Percentiles rank a stretch among this genome's conserved stretches.
Evolutionary conservation across 2,113 vertebrate species (phyloP).

Genomic region (Heterochromis multidens): DNA sequence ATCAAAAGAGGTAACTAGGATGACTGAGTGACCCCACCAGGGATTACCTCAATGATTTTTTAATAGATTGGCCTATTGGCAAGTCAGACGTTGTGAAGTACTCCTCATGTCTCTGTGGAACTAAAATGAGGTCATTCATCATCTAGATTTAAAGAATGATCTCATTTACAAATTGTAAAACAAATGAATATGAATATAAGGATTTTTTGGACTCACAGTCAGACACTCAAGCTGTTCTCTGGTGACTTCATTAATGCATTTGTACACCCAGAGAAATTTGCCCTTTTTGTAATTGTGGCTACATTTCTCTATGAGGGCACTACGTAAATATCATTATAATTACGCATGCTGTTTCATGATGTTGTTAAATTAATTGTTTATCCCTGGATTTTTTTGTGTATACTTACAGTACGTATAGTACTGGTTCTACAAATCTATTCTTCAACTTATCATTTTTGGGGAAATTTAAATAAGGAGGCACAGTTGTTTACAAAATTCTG

Average conservation of each 20-base stretch:
- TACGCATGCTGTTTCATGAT: neutral
- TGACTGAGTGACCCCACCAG: neutral
- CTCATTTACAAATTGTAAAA: neutral
- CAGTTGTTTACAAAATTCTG: no score
- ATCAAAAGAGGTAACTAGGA: neutral
- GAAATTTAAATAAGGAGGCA: neutral
- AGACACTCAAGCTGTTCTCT: neutral
- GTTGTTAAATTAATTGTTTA: neutral
- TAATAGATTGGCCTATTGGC: neutral
- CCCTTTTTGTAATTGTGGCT: neutral
- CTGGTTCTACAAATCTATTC: no score
- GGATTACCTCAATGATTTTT: neutral
- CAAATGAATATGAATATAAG: neutral
- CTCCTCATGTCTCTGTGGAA: neutral
- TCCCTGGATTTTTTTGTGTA: neutral
- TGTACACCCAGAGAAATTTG: neutral
- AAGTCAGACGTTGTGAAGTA: neutral
- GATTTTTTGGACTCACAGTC: neutral
- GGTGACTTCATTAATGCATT: neutral
- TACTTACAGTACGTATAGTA: no score
- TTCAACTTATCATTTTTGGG: no score
- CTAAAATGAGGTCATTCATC: neutral
- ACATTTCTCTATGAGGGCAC: neutral
- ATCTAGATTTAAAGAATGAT: neutral
- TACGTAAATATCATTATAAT: neutral